Conservation (phyloP, 2,113 vertebrate species). For the Syngnathus floridae region DNA sequence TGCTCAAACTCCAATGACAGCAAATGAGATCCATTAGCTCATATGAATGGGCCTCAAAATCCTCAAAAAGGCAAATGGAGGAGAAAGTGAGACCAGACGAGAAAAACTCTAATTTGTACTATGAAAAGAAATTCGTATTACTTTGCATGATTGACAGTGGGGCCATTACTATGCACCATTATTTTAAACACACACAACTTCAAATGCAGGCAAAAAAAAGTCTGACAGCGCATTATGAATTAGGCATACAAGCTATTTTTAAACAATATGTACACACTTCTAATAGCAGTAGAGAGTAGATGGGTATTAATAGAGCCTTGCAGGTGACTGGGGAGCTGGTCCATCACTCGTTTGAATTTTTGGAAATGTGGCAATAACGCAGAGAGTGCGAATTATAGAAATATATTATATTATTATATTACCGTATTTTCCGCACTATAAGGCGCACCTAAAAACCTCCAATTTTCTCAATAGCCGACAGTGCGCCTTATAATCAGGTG, state of each 20-base stretch:
- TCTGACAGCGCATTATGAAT: constrained; percentile 2
- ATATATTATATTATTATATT: too few relatives aligned
- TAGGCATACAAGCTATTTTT: constrained; percentile 1
- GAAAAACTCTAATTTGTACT: constrained; percentile 28
- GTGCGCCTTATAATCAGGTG: too few relatives aligned
- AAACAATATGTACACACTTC: too few relatives aligned
- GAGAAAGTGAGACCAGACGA: not conserved
- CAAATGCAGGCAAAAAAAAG: constrained; percentile 7
- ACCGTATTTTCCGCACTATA: too few relatives aligned
- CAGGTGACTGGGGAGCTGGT: too few relatives aligned
- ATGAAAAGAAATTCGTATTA: constrained; percentile 11
- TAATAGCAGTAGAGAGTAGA: too few relatives aligned
- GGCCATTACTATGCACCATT: constrained; percentile 24
- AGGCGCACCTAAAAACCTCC: too few relatives aligned
- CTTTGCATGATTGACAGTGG: constrained; percentile 28
- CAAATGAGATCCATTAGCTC: constrained; percentile 20
- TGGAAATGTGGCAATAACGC: too few relatives aligned
- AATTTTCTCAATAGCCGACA: too few relatives aligned
- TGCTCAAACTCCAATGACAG: constrained; percentile 18
- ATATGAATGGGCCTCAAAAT: constrained; percentile 23
- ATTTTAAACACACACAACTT: constrained; percentile 17
- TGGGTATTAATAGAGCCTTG: too few relatives aligned
- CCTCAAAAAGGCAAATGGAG: constrained; percentile 11
- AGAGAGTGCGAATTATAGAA: too few relatives aligned
- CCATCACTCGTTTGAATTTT: too few relatives aligned